These are phyloP conservation scores for Campoletis sonorensis DNA, from an alignment of 1,140 invertebrate genomes.

Conservation along the genomic window DNA sequence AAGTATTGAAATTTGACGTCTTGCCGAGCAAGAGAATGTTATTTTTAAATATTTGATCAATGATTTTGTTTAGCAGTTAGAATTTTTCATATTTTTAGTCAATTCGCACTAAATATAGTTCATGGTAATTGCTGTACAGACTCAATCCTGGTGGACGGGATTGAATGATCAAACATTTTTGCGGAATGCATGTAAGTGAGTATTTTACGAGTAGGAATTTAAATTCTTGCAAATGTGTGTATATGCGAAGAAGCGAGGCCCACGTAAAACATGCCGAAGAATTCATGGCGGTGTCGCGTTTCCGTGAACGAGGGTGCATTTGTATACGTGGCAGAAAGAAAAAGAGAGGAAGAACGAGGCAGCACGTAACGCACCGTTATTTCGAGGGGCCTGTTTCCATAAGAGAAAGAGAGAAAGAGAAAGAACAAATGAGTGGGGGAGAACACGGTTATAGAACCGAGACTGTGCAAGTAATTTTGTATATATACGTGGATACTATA, in stretches of 20 bases:
- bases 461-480: not conserved
- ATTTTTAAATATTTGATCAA: too few relatives aligned
- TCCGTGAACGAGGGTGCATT: slow-evolving; percentile 46
- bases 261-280: not conserved
- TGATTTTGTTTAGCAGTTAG: too few relatives aligned
- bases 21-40: too few relatives aligned
- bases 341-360: not conserved
- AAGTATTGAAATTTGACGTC: too few relatives aligned
- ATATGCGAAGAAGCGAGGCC: not conserved
- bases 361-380: slow-evolving; percentile 68
- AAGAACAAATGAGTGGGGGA: slow-evolving; percentile 25
- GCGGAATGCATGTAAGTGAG: not conserved
- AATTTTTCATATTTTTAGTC: too few relatives aligned
- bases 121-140: too few relatives aligned
- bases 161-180: not conserved
- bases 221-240: not conserved
- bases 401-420: slow-evolving; percentile 9
- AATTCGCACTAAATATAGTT: too few relatives aligned
- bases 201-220: slow-evolving; percentile 21
- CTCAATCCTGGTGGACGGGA: too few relatives aligned
- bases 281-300: slow-evolving; percentile 15
- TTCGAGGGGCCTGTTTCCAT: slow-evolving; percentile 32
- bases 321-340: slow-evolving; percentile 40
- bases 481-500: not conserved
- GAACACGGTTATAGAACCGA: slow-evolving; percentile 12